Evolutionary conservation across 2,888 invertebrate genomes (phyloP).

Genomic region (Ophioninae sp.): DNA sequence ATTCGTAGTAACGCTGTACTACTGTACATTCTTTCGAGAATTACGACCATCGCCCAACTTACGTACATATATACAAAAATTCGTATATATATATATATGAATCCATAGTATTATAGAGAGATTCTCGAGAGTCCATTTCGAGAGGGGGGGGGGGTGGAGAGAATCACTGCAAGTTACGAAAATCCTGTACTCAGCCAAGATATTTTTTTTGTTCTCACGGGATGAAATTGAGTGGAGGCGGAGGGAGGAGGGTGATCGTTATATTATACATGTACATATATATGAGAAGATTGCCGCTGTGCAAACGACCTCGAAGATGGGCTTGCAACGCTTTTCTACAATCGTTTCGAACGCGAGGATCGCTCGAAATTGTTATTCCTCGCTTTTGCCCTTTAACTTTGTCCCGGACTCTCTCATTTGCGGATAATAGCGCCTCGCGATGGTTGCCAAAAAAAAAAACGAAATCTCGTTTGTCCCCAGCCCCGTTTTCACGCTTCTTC

Average conservation of each 20-base stretch:
- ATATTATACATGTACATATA: slow-evolving; percentile 38
- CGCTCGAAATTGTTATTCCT: slow-evolving; percentile 26
- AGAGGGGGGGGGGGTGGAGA: too few species aligned
- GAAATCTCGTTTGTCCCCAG: background rate
- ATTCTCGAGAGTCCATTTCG: slow-evolving; percentile 16
- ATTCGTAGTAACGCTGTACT: background rate
- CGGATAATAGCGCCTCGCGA: background rate
- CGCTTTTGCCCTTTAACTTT: background rate
- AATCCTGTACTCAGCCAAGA: slow-evolving; percentile 14
- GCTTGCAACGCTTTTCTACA: slow-evolving; percentile 34
- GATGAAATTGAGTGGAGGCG: background rate
- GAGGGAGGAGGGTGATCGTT: slow-evolving; percentile 9
- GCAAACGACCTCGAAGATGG: slow-evolving; percentile 38
- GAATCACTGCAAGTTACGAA: slow-evolving; percentile 9
- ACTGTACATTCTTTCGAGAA: slow-evolving; percentile 1
- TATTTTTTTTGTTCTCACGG: slow-evolving; percentile 11
- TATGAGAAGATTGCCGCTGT: slow-evolving; percentile 41
- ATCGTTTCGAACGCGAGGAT: slow-evolving; percentile 24
- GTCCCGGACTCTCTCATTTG: slow-evolving; percentile 2
- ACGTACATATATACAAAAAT: slow-evolving; percentile 23
- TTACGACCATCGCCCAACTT: background rate
- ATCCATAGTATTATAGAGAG: slow-evolving; percentile 39
- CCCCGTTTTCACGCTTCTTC: background rate
- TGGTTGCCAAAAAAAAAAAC: background rate
- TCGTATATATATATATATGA: slow-evolving; percentile 38